These are phyloP conservation scores for Drosophila baimaii DNA, from an alignment of 1,140 invertebrate genomes.

Conservation along the genomic window DNA sequence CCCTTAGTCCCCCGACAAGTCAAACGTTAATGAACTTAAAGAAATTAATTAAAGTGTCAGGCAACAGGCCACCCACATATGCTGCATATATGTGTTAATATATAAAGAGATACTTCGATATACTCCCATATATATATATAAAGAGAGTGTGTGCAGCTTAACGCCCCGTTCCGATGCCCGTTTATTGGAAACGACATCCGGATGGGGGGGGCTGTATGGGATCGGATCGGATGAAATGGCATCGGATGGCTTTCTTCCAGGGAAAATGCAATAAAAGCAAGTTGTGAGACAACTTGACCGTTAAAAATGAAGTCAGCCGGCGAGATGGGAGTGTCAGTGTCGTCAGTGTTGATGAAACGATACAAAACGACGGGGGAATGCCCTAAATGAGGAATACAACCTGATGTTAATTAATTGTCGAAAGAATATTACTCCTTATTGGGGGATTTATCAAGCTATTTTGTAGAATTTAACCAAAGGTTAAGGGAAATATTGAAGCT, in stretches of 20 bases:
- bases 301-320: slow-evolving; percentile 42
- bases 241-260: slow-evolving; percentile 31
- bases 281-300: slow-evolving; percentile 44
- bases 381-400: not conserved
- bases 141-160: slow-evolving; percentile 43
- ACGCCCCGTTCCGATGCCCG: slow-evolving; percentile 56
- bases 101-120: too few relatives aligned
- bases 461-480: not conserved
- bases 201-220: not conserved
- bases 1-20: slow-evolving; percentile 64
- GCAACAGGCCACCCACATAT: slow-evolving; percentile 37
- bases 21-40: slow-evolving; percentile 82
- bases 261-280: slow-evolving; percentile 76
- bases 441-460: too few relatives aligned
- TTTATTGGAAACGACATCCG: slow-evolving; percentile 81
- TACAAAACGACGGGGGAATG: slow-evolving; percentile 7
- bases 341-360: not conserved
- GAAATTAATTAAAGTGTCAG: slow-evolving; percentile 78
- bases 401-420: not conserved
- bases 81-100: slow-evolving; percentile 3
- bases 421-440: too few relatives aligned
- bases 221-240: slow-evolving; percentile 15
- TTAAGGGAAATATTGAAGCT: not conserved
- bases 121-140: slow-evolving; percentile 10
- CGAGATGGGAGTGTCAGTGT: slow-evolving; percentile 2